Conservation (phyloP, 2,888 invertebrate species). For the Heliconius aoede region DNA sequence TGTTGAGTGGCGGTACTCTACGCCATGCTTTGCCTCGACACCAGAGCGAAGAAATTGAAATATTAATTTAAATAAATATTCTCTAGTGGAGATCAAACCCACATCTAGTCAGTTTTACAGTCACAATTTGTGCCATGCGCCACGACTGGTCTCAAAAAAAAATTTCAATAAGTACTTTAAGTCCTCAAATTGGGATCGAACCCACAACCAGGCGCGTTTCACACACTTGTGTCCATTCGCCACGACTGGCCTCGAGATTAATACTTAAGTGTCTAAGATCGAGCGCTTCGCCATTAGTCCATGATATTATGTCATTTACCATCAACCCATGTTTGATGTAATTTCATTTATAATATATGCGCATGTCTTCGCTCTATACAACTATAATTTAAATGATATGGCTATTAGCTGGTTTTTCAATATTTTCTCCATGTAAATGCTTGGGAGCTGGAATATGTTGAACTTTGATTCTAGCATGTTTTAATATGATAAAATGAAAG, state of each 20-base stretch:
- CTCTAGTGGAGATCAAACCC: too few species aligned
- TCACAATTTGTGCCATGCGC: too few species aligned
- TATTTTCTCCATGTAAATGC: constrained; percentile 3
- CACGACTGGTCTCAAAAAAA: too few species aligned
- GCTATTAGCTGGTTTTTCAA: constrained; percentile 1
- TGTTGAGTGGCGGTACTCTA: too few species aligned
- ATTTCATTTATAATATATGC: constrained; percentile 28
- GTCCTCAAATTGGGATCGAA: too few species aligned
- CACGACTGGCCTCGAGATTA: constrained; percentile 7
- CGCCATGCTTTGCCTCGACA: too few species aligned
- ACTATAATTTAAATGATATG: constrained; percentile 13
- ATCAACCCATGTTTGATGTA: constrained; percentile 23
- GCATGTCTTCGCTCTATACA: background rate
- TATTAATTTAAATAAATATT: too few species aligned
- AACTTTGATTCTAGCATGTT: background rate
- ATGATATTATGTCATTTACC: constrained; percentile 25
- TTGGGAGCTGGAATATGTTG: background rate
- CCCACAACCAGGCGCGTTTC: too few species aligned
- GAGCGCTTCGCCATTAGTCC: constrained; percentile 11
- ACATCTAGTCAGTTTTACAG: too few species aligned
- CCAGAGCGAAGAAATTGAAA: too few species aligned
- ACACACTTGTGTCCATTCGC: too few species aligned
- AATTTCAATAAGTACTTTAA: too few species aligned
- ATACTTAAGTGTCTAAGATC: constrained; percentile 20
- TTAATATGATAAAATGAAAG: background rate